phyloP scores from a whole-genome alignment of 2,797 vertebrate species.

The Peromyscus attwateri region DNA sequence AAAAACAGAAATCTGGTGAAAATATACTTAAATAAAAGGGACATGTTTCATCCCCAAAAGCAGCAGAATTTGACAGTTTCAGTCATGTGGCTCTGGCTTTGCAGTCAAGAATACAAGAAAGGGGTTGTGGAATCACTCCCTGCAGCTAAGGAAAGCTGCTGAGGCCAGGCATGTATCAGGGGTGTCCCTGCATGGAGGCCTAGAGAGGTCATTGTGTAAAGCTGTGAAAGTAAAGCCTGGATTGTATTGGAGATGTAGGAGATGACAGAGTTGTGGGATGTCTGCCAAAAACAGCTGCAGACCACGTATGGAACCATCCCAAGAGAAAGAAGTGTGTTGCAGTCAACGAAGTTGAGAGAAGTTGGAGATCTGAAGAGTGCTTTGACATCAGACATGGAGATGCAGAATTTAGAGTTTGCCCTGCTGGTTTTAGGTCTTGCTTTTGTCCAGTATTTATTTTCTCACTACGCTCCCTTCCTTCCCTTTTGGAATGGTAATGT shows the following conservation, averaged over 20 bases:
- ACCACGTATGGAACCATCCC: no score
- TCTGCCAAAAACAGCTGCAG: no score
- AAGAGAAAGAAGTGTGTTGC: no score
- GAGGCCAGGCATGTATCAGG: background rate
- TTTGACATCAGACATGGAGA: background rate
- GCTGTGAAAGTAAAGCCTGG: no score
- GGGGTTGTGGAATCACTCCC: background rate
- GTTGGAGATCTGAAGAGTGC: background rate
- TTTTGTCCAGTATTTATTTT: background rate
- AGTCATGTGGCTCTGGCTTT: background rate
- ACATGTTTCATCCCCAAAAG: no score
- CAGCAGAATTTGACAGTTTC: background rate
- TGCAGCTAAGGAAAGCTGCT: background rate
- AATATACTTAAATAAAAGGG: no score
- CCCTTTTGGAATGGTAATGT: background rate
- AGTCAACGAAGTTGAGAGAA: background rate
- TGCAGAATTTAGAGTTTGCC: background rate
- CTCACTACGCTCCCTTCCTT: background rate
- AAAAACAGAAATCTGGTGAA: no score
- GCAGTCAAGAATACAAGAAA: background rate
- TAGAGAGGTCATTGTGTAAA: no score
- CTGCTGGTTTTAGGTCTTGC: background rate
- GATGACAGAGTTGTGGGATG: no score
- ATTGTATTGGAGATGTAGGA: no score
- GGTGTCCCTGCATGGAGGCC: background rate